Evolutionary conservation across 1,140 invertebrate species (phyloP).

Genomic region (Nymphalis io): DNA sequence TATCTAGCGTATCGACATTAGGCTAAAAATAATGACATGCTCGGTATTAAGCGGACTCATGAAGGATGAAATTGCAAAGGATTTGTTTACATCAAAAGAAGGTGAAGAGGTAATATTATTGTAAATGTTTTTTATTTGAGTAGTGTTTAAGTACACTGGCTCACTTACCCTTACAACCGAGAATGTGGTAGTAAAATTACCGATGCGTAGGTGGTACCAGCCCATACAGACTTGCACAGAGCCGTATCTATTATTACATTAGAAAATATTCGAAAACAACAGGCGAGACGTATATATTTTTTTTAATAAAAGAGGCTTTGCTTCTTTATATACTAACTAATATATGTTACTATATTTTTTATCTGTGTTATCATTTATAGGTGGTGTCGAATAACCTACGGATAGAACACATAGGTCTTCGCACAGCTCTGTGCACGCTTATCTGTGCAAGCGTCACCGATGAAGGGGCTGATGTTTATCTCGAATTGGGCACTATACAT

Average conservation of each 20-base stretch:
- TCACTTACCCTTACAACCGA: too few relatives aligned
- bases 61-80: slow-evolving; percentile 58
- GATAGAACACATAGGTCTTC: slow-evolving; percentile 63
- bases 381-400: slow-evolving; percentile 57
- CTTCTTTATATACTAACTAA: too few relatives aligned
- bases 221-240: too few relatives aligned
- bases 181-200: too few relatives aligned
- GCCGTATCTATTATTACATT: too few relatives aligned
- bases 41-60: slow-evolving; percentile 66
- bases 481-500: slow-evolving; percentile 66
- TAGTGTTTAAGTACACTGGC: too few relatives aligned
- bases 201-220: too few relatives aligned
- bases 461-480: slow-evolving; percentile 61
- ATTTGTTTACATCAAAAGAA: slow-evolving; percentile 56
- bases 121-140: not conserved
- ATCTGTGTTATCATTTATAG: slow-evolving; percentile 44
- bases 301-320: too few relatives aligned
- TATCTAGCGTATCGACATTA: slow-evolving; percentile 67
- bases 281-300: too few relatives aligned
- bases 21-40: slow-evolving; percentile 69
- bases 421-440: slow-evolving; percentile 61
- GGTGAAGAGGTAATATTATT: slow-evolving; percentile 58
- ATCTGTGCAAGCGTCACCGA: slow-evolving; percentile 65
- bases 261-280: too few relatives aligned
- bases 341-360: too few relatives aligned